Conservation (phyloP, 1,140 invertebrate genomes). For the Reticulitermes speratus region DNA sequence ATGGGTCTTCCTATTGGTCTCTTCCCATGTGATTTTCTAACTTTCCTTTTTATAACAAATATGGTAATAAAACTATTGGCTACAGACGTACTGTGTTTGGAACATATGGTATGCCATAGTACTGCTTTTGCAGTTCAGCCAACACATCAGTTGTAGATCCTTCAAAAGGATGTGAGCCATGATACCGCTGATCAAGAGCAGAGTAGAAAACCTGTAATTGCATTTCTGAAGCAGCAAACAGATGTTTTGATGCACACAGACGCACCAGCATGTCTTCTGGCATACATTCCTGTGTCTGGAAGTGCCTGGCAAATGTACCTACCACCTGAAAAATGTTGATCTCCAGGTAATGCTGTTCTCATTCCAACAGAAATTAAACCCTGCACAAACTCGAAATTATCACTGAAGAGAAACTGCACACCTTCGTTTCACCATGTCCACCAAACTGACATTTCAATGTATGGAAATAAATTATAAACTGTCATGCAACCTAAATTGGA, state of each 20-base stretch:
- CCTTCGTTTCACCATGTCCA: no score
- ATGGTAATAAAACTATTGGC: no score
- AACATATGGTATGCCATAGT: slow-evolving; percentile 85
- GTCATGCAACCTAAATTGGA: no score
- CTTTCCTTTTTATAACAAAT: no score
- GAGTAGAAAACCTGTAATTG: slow-evolving; percentile 92
- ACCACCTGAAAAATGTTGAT: slow-evolving; percentile 63
- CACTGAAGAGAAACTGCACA: no score
- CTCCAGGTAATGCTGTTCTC: neutral
- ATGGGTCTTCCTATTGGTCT: no score
- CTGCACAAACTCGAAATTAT: no score
- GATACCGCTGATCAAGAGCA: slow-evolving; percentile 86
- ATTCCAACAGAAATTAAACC: neutral
- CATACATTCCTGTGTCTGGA: slow-evolving; percentile 83
- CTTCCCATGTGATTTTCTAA: no score
- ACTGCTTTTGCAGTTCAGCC: slow-evolving; percentile 73
- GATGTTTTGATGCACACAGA: slow-evolving; percentile 77
- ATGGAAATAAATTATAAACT: no score
- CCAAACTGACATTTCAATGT: no score
- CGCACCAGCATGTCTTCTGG: slow-evolving; percentile 72
- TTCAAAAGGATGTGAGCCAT: slow-evolving; percentile 59
- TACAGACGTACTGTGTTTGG: slow-evolving; percentile 70
- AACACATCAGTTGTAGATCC: slow-evolving; percentile 77
- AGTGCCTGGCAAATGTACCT: slow-evolving; percentile 85
- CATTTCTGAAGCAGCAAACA: slow-evolving; percentile 87